Percentiles rank a stretch among this genome's conserved stretches.
Conservation (phyloP, 1,140 invertebrate genomes). For the Cataglyphis hispanica region DNA sequence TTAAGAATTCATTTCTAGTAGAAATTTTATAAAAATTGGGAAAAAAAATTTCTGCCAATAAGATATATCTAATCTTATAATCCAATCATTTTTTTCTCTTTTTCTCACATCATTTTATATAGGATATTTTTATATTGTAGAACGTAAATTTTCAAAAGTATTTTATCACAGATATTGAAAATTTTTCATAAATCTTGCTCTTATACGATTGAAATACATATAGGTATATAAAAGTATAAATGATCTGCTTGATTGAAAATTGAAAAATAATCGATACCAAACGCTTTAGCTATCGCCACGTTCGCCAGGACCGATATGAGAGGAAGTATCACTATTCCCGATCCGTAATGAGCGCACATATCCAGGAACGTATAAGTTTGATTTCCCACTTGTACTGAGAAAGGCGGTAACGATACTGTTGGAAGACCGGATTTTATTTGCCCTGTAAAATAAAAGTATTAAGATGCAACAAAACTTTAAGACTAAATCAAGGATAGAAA, state of each 20-base stretch:
- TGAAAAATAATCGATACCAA: constrained; percentile 84
- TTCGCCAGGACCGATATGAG: constrained; percentile 92
- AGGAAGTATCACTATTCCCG: constrained; percentile 90
- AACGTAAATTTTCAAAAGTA: neutral
- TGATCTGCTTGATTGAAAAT: neutral
- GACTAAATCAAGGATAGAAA: neutral
- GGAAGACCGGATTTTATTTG: constrained; percentile 89
- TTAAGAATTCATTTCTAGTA: no score
- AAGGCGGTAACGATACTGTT: constrained; percentile 86
- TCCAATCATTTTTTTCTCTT: neutral
- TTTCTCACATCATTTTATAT: neutral
- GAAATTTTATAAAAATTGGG: no score
- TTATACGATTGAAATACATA: no score
- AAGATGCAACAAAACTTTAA: neutral
- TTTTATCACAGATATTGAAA: neutral
- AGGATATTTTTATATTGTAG: neutral
- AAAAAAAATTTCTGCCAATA: neutral
- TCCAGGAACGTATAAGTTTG: constrained; percentile 87
- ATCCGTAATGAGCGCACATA: constrained; percentile 89
- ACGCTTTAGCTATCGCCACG: constrained; percentile 93
- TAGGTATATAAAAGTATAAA: no score
- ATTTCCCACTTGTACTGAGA: constrained; percentile 87
- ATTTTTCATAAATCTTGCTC: neutral
- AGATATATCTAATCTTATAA: neutral
- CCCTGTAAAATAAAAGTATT: constrained; percentile 82